Evolutionary conservation across 2,888 invertebrate species (phyloP), one percentile per base, ranked within the genome.

Genomic region (Campoplex capitator): DNA sequence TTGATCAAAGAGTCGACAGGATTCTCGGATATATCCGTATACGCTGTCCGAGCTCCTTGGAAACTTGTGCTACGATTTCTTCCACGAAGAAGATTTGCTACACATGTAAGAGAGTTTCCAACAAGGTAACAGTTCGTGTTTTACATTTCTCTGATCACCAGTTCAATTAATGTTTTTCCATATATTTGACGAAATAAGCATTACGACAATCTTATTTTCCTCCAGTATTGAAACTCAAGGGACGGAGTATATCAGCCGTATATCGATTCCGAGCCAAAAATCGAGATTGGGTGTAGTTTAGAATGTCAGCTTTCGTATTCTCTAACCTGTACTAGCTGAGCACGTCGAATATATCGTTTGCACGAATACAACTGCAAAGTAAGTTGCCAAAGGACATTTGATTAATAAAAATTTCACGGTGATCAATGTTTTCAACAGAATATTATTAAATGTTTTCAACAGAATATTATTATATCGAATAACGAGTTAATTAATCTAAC

Each of bases 281-380:
- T 94, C 96, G 98, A 91, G 99, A 99, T 92, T 99, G 98, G 97
- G 97, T 99, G 81, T 99, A 99, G 98, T 95, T 99, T 89, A 96
- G 99, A 91, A 99, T 99, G n/a, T 98, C 98, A 84, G 98, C 99
- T n/a, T 99, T 98, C 95, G 98, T 99, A 89, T 99, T 99, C 95
- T 96, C 99, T 91, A 99, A 99, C 99, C 0, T 99, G 98, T 95
- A 99, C 98, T 23, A 23, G 23, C 23, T 75, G 99, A 99, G 93
- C 99, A 99, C 90, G 98, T 99, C 80, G 99, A 99, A 95, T 99
- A 99, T 95, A 99, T 99, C 91, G 99, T 99, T 51, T 99, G 99
- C 95, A 99, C 99, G 85, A 99, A 99, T 94, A 98, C 98, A 80
- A 96, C 97, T 71, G 97, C 98, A 86, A 98, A 98, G 97, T 97